Base-by-base conservation (phyloP, 2,113 vertebrate genomes). In the Saccopteryx leptura region DNA sequence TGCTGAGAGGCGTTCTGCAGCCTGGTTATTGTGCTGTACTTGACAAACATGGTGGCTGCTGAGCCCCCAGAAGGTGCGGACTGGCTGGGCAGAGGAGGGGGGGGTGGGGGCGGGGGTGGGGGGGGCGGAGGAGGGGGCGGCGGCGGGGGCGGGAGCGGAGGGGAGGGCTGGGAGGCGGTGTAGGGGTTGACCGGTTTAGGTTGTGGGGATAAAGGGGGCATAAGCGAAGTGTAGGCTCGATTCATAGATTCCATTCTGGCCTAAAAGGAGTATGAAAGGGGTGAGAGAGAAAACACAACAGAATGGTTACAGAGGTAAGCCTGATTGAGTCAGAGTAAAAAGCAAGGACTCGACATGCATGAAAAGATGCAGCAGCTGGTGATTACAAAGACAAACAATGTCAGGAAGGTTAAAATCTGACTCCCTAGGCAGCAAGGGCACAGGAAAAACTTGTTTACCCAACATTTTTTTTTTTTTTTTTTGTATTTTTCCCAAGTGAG, bases 11-110 rank as follows among this genome's bases (percentile, higher is more conserved):
- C 98, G 2, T 99, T 99, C 98, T 99, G 99, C 76, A 99, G 97
- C 81, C 99, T 95, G 58, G 98, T 98, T 96, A 99, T 99, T 9
- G 99, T 99, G 98, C 99, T 99, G 98, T 98, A 99, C 95, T 99
- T 99, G 94, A 99, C 97, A 9, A 99, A 99, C 98, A 99, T 97
- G 1, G 98, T 98, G 60, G 98, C 98, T 0, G 98, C 89, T 0
- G 98, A 95, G 69, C 93, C 97, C 0, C 88, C 63, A 1, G 97
- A 97, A 2, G 97, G 96, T 9, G 96, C 71, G 0, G 98, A 95
- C 85, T 21, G 99, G 98, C 98, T 99, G 97, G 97, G 99, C 14
- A 98, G 98, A 0, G 98, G 98, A 0, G 98, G 96, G 0, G 96
- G 98, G 0, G 99, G 98, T 0, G 98, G 95, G 0, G 98, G 93